These are phyloP conservation scores for Amorpha juglandis DNA, from an alignment of 2,888 invertebrate genomes.

Conservation along the genomic window DNA sequence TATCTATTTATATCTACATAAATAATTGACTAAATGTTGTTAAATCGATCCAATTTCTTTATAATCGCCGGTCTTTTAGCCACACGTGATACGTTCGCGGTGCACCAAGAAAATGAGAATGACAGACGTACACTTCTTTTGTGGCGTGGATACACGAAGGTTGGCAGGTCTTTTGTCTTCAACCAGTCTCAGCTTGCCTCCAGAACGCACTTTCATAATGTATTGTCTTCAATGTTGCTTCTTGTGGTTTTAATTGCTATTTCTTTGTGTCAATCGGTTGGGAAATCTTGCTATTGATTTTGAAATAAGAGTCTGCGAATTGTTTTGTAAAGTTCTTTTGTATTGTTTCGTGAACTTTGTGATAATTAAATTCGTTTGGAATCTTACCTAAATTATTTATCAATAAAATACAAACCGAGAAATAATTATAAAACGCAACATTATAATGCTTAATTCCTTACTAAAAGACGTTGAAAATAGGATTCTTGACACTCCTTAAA, in stretches of 20 bases:
- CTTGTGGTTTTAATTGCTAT: neutral
- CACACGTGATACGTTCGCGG: conserved; percentile 53
- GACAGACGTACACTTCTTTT: conserved; percentile 72
- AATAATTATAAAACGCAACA: too few species aligned
- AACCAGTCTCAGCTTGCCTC: neutral
- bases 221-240: conserved; percentile 4
- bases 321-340: neutral
- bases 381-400: too few species aligned
- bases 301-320: too few species aligned
- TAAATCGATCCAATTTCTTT: neutral
- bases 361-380: too few species aligned
- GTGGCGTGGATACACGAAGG: conserved; percentile 41
- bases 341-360: neutral
- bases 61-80: conserved; percentile 40
- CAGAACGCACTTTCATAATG: neutral
- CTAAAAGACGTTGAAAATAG: too few species aligned
- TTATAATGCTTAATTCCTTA: too few species aligned
- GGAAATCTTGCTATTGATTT: too few species aligned
- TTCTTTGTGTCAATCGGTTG: neutral
- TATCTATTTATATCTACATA: too few species aligned
- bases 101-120: conserved; percentile 71
- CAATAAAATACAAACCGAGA: too few species aligned
- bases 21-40: too few species aligned
- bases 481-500: too few species aligned
- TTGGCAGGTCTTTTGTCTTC: conserved; percentile 29